Evolutionary conservation across 2,888 invertebrate genomes (phyloP).

Genomic region (Apodemia hepburni): DNA sequence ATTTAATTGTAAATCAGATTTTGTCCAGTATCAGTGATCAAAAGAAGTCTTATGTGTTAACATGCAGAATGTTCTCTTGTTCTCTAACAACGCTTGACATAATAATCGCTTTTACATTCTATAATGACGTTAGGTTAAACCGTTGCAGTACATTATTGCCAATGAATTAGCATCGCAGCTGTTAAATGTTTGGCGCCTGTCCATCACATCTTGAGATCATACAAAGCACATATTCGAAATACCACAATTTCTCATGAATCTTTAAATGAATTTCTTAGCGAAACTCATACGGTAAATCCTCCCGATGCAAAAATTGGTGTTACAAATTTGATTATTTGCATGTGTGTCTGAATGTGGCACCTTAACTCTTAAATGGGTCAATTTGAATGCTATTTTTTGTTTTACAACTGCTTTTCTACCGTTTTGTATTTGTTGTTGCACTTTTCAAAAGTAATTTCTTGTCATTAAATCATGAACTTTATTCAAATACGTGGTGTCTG

Average conservation of each 20-base stretch:
- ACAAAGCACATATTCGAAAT: conserved; percentile 33
- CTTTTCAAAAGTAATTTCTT: too few species aligned
- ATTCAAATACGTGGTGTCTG: too few species aligned
- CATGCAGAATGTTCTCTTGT: neutral
- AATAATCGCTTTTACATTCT: conserved; percentile 8
- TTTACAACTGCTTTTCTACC: too few species aligned
- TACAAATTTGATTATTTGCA: too few species aligned
- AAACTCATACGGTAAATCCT: neutral
- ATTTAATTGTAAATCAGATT: too few species aligned
- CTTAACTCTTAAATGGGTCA: too few species aligned
- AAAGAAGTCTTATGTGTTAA: neutral
- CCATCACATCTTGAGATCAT: conserved; percentile 44
- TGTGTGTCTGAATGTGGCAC: too few species aligned
- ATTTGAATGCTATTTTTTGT: too few species aligned
- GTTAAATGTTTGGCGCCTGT: conserved; percentile 41
- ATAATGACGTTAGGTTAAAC: conserved; percentile 33
- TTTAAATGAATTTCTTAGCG: neutral
- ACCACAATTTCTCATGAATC: conserved; percentile 7
- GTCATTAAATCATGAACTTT: too few species aligned
- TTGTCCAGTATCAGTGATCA: neutral
- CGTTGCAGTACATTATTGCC: conserved; percentile 37
- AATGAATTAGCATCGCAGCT: conserved; percentile 31
- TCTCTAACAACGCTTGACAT: neutral
- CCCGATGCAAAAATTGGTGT: too few species aligned
- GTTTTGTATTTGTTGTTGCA: too few species aligned